phyloP scores from a whole-genome alignment of 1,140 invertebrate species.

The Hesperophylax magnus region DNA sequence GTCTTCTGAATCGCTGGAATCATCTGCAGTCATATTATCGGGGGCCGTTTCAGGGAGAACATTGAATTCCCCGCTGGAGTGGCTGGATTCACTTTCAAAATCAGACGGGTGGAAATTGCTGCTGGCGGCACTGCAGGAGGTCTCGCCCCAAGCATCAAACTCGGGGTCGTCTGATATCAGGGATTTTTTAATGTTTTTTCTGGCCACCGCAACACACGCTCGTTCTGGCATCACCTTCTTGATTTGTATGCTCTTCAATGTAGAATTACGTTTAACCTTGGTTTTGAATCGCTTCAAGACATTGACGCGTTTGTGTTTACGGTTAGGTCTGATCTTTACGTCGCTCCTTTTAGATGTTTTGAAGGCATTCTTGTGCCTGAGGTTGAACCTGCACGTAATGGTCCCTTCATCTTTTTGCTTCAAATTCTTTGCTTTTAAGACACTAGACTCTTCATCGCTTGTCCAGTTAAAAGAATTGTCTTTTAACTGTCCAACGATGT shows the following conservation, averaged over 20 bases:
- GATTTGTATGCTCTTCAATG: background rate
- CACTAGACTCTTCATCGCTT: background rate
- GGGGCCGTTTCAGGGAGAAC: background rate
- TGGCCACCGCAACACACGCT: background rate
- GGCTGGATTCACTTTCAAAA: constrained; percentile 33
- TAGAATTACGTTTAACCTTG: background rate
- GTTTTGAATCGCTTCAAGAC: constrained; percentile 23
- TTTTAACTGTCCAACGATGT: background rate
- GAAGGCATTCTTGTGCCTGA: background rate
- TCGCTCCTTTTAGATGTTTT: background rate
- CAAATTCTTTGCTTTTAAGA: background rate
- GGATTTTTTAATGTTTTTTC: background rate
- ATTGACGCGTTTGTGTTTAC: background rate
- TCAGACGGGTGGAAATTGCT: constrained; percentile 21
- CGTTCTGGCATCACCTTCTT: background rate
- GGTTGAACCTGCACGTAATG: background rate
- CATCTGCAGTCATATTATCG: background rate
- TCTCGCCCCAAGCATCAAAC: constrained; percentile 31
- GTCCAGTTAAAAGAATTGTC: background rate
- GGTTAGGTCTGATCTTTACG: background rate
- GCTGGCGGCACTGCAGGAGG: constrained; percentile 28
- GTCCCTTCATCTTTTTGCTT: too few species aligned
- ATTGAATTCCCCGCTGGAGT: background rate
- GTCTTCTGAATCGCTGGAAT: background rate
- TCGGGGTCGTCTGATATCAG: background rate